Conservation (phyloP, 2,797 vertebrate genomes). For the Sardinella longiceps region DNA sequence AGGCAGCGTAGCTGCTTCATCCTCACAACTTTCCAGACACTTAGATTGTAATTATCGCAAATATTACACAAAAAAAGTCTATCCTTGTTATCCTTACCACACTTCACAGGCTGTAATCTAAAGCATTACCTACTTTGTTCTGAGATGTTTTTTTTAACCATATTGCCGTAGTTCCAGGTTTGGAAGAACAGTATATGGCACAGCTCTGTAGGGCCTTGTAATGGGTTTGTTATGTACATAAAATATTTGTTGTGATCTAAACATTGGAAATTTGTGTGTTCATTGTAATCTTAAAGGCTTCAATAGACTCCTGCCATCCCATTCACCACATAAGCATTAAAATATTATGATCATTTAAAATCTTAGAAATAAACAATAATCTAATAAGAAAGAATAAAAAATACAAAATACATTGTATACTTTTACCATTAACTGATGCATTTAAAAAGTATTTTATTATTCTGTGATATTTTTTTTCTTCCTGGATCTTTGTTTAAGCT, state of each 20-base stretch:
- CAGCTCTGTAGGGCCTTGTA: neutral
- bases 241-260: slow-evolving; percentile 14
- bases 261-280: neutral
- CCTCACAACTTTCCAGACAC: no score
- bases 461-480: neutral
- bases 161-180: neutral
- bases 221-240: neutral
- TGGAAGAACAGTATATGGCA: neutral
- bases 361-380: neutral
- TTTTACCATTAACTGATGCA: neutral
- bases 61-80: no score
- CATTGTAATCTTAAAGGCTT: neutral
- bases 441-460: neutral
- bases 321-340: no score
- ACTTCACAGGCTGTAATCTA: no score
- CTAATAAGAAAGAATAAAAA: no score
- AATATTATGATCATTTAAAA: no score
- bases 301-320: neutral
- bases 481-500: neutral
- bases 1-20: no score
- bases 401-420: neutral
- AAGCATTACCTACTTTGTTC: no score
- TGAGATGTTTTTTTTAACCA: slow-evolving; percentile 5
- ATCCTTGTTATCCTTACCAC: no score
- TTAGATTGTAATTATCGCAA: no score